These are phyloP conservation scores for Hozukius guyotensis DNA, from an alignment of 2,797 vertebrate species.

Conservation along the genomic window DNA sequence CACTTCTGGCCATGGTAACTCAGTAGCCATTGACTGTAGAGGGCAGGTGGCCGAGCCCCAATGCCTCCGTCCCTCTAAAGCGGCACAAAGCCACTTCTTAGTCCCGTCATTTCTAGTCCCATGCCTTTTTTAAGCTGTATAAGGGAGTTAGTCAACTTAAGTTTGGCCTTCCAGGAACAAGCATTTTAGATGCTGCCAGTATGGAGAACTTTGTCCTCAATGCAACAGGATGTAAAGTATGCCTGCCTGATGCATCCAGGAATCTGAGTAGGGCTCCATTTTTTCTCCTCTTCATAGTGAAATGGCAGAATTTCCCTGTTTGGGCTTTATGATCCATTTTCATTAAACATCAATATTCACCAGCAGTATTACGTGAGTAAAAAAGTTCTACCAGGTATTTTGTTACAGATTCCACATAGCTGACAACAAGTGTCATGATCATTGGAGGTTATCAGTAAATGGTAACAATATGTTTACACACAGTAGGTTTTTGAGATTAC, in stretches of 20 bases:
- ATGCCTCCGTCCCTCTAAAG: constrained; percentile 74
- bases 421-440: constrained; percentile 23
- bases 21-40: constrained; percentile 65
- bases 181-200: constrained; percentile 66
- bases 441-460: constrained; percentile 32
- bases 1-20: constrained; percentile 41
- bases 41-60: constrained; percentile 64
- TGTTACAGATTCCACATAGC: constrained; percentile 52
- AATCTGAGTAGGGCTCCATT: constrained; percentile 58
- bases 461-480: constrained; percentile 68
- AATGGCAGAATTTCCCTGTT: constrained; percentile 38
- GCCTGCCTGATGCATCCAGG: constrained; percentile 52
- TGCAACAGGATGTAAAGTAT: constrained; percentile 53
- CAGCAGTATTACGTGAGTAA: constrained; percentile 72
- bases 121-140: constrained; percentile 69
- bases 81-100: constrained; percentile 70
- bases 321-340: constrained; percentile 47
- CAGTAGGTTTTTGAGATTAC: constrained; percentile 33
- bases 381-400: constrained; percentile 64
- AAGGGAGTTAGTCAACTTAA: constrained; percentile 60
- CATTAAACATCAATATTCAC: constrained; percentile 66
- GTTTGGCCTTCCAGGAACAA: constrained; percentile 60
- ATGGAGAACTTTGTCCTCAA: constrained; percentile 50
- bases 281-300: constrained; percentile 37
- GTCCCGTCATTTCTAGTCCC: constrained; percentile 66